Conservation (phyloP, 2,888 invertebrate species). For the Callosobruchus maculatus region DNA sequence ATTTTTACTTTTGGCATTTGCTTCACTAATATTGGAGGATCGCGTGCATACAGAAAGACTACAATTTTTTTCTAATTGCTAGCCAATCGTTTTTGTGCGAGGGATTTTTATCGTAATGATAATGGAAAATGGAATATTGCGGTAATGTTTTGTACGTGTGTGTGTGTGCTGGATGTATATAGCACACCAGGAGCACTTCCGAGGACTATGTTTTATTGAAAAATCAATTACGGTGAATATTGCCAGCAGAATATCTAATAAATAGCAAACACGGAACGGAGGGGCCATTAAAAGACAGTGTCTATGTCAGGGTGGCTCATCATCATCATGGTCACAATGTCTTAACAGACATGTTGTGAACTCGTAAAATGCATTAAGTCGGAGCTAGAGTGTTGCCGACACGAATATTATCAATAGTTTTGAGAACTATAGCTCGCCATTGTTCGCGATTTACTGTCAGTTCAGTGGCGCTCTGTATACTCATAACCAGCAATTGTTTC, state of each 20-base stretch:
- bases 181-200: conserved; percentile 18
- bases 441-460: too few species aligned
- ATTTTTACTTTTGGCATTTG: not conserved
- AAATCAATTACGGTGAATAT: conserved; percentile 38
- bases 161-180: not conserved
- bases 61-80: conserved; percentile 6
- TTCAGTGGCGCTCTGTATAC: too few species aligned
- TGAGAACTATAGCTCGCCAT: too few species aligned
- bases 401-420: too few species aligned
- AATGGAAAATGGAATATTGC: conserved; percentile 1
- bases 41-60: not conserved
- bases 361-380: too few species aligned
- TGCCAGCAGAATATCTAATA: conserved; percentile 38
- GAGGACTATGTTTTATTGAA: conserved; percentile 34
- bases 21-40: not conserved
- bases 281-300: conserved; percentile 10
- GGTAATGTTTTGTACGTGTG: not conserved
- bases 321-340: too few species aligned
- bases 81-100: conserved; percentile 16
- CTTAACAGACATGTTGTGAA: too few species aligned
- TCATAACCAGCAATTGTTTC: too few species aligned
- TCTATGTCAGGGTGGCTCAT: not conserved
- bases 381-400: too few species aligned
- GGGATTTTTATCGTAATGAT: conserved; percentile 13
- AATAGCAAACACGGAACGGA: conserved; percentile 37